Evolutionary conservation across 64 coral and sea anemone species (phyloP).

Genomic region (Exaiptasia diaphana): DNA sequence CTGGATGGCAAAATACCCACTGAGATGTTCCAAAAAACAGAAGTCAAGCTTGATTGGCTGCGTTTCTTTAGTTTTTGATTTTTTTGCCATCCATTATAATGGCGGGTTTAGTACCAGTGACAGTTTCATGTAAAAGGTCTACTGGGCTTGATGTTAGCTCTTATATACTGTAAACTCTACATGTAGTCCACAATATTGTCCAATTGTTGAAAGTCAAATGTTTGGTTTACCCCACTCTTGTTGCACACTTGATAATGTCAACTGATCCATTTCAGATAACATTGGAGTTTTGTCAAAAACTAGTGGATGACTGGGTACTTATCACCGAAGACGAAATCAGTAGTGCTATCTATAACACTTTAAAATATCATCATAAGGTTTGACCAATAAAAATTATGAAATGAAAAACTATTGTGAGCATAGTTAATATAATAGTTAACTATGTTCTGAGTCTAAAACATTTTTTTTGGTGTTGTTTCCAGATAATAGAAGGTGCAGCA

Average conservation of each 20-base stretch:
- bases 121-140: no score
- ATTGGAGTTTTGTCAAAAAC: slow-evolving; percentile 51
- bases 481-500: slow-evolving; percentile 84
- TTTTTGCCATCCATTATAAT: neutral
- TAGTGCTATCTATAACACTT: slow-evolving; percentile 34
- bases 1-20: no score
- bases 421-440: neutral
- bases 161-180: neutral
- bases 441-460: neutral
- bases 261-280: slow-evolving; percentile 14
- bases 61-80: no score
- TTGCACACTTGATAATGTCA: neutral
- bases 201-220: neutral
- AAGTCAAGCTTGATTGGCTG: no score
- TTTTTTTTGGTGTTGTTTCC: neutral
- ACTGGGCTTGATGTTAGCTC: neutral
- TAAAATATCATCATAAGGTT: slow-evolving; percentile 73
- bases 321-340: slow-evolving; percentile 64
- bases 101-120: no score
- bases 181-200: neutral
- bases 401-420: neutral
- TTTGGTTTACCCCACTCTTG: neutral
- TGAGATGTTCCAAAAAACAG: no score
- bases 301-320: slow-evolving; percentile 66
- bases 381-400: neutral